Percentiles rank a stretch among this genome's conserved stretches.
phyloP scores from a whole-genome alignment of 2,888 invertebrate species.

The Sphaeridia pumilis region DNA sequence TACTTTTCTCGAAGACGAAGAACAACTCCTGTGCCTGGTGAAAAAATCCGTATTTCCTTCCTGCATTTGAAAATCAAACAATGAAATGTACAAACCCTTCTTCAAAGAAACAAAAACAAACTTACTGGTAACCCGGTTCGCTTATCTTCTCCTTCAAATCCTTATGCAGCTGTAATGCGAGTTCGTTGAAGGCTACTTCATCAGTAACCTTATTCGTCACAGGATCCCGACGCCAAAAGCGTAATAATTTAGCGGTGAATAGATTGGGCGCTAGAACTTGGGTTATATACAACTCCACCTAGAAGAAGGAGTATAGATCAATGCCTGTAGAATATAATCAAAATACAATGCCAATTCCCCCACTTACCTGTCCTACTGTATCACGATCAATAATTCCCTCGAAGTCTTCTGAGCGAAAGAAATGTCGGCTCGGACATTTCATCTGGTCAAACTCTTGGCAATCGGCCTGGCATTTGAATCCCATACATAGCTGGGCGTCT shows the following conservation, averaged over 20 bases:
- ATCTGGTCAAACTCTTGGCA: conserved; percentile 6
- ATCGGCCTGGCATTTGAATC: conserved; percentile 8
- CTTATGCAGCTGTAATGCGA: neutral
- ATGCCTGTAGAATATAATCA: neutral
- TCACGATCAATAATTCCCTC: neutral
- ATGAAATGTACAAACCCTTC: neutral
- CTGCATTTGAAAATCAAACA: neutral
- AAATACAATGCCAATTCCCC: neutral
- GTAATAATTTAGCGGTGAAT: conserved; percentile 5
- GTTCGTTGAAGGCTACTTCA: neutral
- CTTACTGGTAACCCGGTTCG: neutral
- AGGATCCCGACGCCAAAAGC: conserved; percentile 7
- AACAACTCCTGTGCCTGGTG: conserved; percentile 11
- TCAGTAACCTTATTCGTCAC: conserved; percentile 6
- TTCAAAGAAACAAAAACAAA: neutral
- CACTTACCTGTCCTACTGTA: conserved; percentile 7
- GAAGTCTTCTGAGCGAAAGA: conserved; percentile 4
- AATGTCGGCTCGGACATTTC: conserved; percentile 7
- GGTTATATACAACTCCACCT: conserved; percentile 14
- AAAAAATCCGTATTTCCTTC: neutral
- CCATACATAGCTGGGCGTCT: conserved; percentile 1
- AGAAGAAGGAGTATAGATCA: neutral
- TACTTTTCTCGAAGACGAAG: conserved; percentile 9
- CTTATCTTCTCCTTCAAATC: conserved; percentile 1
- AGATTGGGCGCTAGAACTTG: conserved; percentile 8